phyloP scores from a whole-genome alignment of 30 jellyfish, hydroid and myxozoan species.

The Phacellophora camtschatica region DNA sequence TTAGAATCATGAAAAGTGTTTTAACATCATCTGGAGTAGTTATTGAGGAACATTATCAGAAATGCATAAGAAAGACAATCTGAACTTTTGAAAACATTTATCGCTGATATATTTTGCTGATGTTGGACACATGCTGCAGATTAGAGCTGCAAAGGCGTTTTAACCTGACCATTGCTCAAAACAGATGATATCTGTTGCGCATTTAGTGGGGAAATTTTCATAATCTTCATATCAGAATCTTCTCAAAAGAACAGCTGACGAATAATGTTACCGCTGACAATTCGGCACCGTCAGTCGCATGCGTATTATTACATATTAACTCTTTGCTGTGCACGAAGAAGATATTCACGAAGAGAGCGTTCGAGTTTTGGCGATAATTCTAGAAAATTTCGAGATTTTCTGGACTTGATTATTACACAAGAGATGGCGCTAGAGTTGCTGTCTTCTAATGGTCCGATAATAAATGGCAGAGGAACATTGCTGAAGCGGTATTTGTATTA shows the following conservation, averaged over 20 bases:
- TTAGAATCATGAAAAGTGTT: no score
- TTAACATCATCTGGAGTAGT: no score
- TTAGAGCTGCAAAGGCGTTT: neutral
- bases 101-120: no score
- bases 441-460: neutral
- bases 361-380: no score
- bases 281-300: constrained; percentile 50
- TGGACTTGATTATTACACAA: constrained; percentile 31
- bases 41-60: no score
- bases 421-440: constrained; percentile 33
- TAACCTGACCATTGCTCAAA: neutral
- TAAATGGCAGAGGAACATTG: no score
- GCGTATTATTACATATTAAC: constrained; percentile 43
- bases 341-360: neutral
- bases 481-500: no score
- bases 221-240: neutral
- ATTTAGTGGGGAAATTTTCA: no score
- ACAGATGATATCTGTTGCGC: neutral
- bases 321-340: neutral
- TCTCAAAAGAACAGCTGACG: neutral
- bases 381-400: constrained; percentile 9
- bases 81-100: no score
- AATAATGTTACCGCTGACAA: constrained; percentile 44
- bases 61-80: no score
- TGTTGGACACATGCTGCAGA: neutral